Evolutionary conservation across 2,113 vertebrate genomes (phyloP), one percentile per base, ranked within the genome.

Genomic region (Patagioenas fasciata): DNA sequence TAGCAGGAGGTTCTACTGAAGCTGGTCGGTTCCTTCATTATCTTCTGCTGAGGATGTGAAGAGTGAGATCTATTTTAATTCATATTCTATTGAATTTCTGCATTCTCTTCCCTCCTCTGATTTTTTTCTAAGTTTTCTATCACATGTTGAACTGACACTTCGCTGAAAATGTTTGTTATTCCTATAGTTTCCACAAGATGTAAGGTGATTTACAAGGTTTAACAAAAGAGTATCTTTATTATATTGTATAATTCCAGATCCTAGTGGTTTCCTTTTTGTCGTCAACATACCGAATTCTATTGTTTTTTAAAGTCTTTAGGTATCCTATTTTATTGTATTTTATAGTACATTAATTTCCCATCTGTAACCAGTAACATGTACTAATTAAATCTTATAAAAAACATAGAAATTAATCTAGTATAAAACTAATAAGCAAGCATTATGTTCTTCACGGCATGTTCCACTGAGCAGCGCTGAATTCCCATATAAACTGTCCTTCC

Each of bases 51-150:
- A 32, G 78, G 31, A 54, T 38, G 15, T 25, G 19, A 82, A 65
- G 44, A 79, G 13, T 29, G 34, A 81, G 47, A 42, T 7, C 40
- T 9, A 3, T 51, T 69, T 60, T 47, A 20, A 34, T 13, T 67
- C 20, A 13, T 19, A 10, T 2, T 36, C 13, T 42, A 0, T 21
- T 6, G 4, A 51, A 75, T 10, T 48, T 80, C 47, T 58, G 7
- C 3, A 2, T 47, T 66, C 40, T 81, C 9, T 19, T 34, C 4
- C 31, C 14, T 8, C 2, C 44, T 47, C 44, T 47, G 6, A 18
- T 15, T 0, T 25, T 12, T 7, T 0, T 3, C 14, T 2, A 20
- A 0, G 13, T 60, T 83, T 26, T 77, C 8, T 56, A 7, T 72
- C 11, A 50, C 25, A 56, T 2, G 26, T 13, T 31, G 12, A 74